Conservation (phyloP, 1,140 invertebrate species). For the Meloidogyne chitwoodi region DNA sequence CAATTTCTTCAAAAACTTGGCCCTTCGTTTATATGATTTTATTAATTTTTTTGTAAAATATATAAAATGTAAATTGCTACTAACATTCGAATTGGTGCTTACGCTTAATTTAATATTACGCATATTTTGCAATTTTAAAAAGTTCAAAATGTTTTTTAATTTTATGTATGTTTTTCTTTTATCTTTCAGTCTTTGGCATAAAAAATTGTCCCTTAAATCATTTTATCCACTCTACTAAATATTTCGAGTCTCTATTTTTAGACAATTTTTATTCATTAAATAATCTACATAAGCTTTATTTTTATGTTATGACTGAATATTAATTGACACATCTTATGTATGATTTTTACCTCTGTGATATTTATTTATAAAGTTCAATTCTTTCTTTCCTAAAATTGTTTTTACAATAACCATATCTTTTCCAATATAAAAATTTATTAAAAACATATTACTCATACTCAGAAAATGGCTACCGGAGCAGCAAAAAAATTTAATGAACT, state of each 20-base stretch:
- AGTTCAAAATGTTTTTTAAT: not conserved
- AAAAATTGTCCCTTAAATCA: not conserved
- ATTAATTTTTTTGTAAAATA: conserved; percentile 40
- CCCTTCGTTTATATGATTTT: not conserved
- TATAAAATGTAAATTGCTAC: conserved; percentile 3
- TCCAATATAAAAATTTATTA: not conserved
- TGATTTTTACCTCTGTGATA: not conserved
- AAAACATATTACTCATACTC: not conserved
- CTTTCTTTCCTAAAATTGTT: not conserved
- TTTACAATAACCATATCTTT: not conserved
- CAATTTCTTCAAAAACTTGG: conserved; percentile 1
- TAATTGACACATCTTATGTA: not conserved
- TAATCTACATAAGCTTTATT: too few species aligned
- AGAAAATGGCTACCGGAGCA: not conserved
- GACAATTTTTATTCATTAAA: too few species aligned
- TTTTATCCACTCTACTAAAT: too few species aligned
- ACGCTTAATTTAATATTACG: not conserved
- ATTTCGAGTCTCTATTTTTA: too few species aligned
- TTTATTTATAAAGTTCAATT: not conserved
- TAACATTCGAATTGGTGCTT: not conserved
- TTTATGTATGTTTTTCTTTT: not conserved
- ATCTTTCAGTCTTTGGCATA: not conserved
- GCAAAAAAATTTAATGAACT: conserved; percentile 14
- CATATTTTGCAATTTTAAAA: not conserved
- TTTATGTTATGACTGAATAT: not conserved